Percentiles rank a stretch among this genome's conserved stretches.
Evolutionary conservation across 2,113 vertebrate species (phyloP).

Genomic region (Corythaeola cristata): DNA sequence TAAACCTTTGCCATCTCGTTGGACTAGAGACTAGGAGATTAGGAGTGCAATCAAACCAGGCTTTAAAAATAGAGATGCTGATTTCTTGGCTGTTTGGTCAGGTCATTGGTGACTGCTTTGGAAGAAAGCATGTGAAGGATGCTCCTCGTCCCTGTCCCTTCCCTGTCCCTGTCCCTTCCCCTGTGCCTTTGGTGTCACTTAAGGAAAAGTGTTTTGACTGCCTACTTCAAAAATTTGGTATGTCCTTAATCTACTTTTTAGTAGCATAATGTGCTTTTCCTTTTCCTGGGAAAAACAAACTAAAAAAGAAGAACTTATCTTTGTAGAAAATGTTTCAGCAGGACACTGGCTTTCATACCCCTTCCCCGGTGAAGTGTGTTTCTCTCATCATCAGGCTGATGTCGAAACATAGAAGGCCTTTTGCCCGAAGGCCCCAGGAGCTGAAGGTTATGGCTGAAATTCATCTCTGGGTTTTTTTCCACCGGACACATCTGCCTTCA

Average conservation of each 20-base stretch:
- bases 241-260: not conserved
- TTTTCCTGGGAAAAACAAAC: not conserved
- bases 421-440: not conserved
- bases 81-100: not conserved
- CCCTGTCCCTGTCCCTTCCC: too few species aligned
- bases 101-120: not conserved
- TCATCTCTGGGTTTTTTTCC: not conserved
- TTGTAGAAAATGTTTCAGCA: not conserved
- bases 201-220: not conserved
- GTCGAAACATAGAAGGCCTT: not conserved
- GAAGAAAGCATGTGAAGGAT: not conserved
- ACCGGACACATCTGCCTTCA: not conserved
- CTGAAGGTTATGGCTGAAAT: not conserved
- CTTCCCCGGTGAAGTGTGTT: not conserved
- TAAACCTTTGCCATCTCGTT: not conserved
- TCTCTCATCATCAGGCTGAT: not conserved
- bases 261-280: not conserved
- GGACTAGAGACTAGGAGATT: not conserved
- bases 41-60: not conserved
- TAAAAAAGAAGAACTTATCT: not conserved
- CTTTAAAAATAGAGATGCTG: slow-evolving; percentile 1
- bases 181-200: too few species aligned
- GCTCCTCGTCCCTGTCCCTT: not conserved
- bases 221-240: not conserved
- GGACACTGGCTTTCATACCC: not conserved